These are phyloP conservation scores for Henricia sp. DNA, from an alignment of 53 echinoderm and acorn worm species.

Conservation along the genomic window DNA sequence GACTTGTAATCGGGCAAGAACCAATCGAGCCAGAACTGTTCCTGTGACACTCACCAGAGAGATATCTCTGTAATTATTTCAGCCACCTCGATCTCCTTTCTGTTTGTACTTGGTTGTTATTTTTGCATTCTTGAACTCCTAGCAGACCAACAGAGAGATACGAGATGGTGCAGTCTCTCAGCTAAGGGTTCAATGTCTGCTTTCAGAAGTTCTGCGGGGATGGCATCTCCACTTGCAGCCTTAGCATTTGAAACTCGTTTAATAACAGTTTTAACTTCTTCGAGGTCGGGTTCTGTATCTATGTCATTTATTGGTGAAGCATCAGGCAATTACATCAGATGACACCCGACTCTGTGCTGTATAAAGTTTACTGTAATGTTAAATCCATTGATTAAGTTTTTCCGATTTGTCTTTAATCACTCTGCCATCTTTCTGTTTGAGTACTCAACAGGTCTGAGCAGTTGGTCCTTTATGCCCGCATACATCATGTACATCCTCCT, in stretches of 20 bases:
- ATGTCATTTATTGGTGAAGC: not conserved
- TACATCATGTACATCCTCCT: conserved; percentile 9
- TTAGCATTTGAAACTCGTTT: conserved; percentile 15
- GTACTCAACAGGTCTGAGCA: not conserved
- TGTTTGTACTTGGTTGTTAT: conserved; percentile 55
- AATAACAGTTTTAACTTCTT: not conserved
- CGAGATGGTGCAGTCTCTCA: not conserved
- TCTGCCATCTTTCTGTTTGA: conserved; percentile 1
- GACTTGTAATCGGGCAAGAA: not conserved
- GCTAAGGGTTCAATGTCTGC: conserved; percentile 1
- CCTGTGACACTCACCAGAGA: too few relatives aligned
- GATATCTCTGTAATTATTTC: conserved; percentile 11
- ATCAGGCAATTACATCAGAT: not conserved
- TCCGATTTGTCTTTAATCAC: conserved; percentile 24
- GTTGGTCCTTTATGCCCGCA: conserved; percentile 22
- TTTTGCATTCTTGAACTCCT: conserved; percentile 52
- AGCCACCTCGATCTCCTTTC: conserved; percentile 31
- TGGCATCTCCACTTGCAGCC: conserved; percentile 53
- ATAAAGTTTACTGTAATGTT: conserved; percentile 20
- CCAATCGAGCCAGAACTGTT: not conserved
- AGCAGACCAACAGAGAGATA: conserved; percentile 42
- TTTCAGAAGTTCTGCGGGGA: conserved; percentile 32
- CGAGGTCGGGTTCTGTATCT: conserved; percentile 9
- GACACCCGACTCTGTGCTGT: conserved; percentile 5
- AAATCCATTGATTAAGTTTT: too few relatives aligned